phyloP scores from a whole-genome alignment of 2,113 vertebrate species.

The Strix uralensis region DNA sequence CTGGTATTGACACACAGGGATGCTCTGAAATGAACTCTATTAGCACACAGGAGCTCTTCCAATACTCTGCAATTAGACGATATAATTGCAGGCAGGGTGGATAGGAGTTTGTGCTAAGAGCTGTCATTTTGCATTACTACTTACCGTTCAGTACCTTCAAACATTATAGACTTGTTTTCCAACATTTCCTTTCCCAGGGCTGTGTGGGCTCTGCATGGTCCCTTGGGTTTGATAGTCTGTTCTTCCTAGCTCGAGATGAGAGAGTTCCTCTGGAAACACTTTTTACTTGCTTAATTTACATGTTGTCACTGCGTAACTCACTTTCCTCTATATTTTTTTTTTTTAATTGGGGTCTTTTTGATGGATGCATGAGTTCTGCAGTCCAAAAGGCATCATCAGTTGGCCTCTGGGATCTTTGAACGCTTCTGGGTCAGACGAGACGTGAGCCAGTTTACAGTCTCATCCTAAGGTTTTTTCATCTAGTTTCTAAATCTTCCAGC shows the following conservation, averaged over 20 bases:
- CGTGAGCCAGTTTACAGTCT: neutral
- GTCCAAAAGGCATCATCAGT: neutral
- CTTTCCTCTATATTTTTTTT: neutral
- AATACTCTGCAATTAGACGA: neutral
- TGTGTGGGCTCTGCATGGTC: neutral
- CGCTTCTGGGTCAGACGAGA: neutral
- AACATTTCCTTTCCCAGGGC: neutral
- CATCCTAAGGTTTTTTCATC: neutral
- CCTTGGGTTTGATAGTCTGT: neutral
- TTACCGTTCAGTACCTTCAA: neutral
- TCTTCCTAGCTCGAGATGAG: neutral
- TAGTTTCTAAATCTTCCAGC: neutral
- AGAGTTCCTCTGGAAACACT: neutral
- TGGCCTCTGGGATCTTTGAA: neutral
- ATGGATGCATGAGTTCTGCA: neutral
- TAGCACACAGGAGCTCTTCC: neutral
- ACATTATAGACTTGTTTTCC: neutral
- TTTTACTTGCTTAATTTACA: neutral
- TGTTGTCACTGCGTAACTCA: neutral
- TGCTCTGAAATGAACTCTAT: neutral
- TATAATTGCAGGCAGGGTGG: neutral
- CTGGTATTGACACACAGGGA: neutral
- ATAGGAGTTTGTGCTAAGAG: neutral
- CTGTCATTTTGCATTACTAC: neutral
- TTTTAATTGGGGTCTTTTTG: neutral